Percentiles rank a stretch among this genome's conserved stretches.
Conservation (phyloP, 2,797 vertebrate genomes). For the Anguilla obscura region DNA sequence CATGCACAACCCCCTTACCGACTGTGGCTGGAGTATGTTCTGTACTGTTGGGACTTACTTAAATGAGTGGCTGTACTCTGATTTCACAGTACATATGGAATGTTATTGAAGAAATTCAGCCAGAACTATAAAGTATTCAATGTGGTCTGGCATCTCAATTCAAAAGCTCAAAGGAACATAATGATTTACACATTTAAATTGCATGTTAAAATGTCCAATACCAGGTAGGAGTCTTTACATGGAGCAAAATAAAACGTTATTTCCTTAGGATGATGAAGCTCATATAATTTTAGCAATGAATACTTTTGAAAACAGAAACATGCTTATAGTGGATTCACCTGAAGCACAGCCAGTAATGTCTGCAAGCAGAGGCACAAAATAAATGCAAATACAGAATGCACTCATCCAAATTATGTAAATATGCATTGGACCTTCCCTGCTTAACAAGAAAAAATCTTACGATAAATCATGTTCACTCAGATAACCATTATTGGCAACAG, state of each 20-base stretch:
- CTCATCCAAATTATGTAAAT: conserved; percentile 4
- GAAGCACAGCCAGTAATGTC: not conserved
- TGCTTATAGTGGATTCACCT: not conserved
- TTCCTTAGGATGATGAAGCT: not conserved
- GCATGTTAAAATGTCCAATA: not conserved
- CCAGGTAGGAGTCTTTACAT: not conserved
- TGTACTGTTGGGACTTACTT: not conserved
- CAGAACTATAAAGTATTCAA: conserved; percentile 1
- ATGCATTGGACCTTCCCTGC: not conserved
- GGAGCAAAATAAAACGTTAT: not conserved
- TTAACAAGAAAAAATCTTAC: not conserved
- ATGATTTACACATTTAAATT: conserved; percentile 8
- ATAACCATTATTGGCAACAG: not conserved
- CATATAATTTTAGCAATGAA: not conserved
- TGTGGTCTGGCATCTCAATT: not conserved
- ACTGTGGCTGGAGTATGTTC: not conserved
- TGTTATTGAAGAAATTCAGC: conserved; percentile 1
- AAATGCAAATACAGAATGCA: conserved; percentile 11
- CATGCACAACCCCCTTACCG: not conserved
- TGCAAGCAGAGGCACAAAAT: not conserved
- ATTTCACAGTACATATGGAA: not conserved
- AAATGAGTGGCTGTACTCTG: not conserved
- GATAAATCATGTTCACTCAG: not conserved
- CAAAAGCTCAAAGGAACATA: not conserved
- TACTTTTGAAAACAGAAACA: not conserved